These are phyloP conservation scores for Odontophorus gujanensis DNA, from an alignment of 2,113 vertebrate species.

Conservation along the genomic window DNA sequence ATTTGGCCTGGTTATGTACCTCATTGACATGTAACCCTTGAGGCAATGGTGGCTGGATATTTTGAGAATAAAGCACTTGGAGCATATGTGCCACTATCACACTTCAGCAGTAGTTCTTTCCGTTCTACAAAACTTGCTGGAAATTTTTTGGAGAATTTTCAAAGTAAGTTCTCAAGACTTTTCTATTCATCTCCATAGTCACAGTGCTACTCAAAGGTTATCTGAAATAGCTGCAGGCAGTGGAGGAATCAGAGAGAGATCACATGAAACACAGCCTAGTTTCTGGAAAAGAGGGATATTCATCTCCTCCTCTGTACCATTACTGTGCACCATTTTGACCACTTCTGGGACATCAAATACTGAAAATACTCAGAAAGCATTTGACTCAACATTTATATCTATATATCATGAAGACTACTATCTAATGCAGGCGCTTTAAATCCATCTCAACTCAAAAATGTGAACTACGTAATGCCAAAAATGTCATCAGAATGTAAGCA, in stretches of 20 bases:
- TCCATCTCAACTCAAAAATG: not conserved
- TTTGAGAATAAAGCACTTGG: slow-evolving; percentile 3
- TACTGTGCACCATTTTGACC: slow-evolving; percentile 12
- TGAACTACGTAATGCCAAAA: not conserved
- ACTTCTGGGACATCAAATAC: slow-evolving; percentile 5
- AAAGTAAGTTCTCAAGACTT: slow-evolving; percentile 45
- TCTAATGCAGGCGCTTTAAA: not conserved
- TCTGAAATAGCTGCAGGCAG: slow-evolving; percentile 53
- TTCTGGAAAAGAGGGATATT: not conserved
- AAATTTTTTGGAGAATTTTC: slow-evolving; percentile 54
- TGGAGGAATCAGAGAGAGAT: slow-evolving; percentile 2
- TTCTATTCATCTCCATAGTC: slow-evolving; percentile 24
- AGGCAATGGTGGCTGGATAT: not conserved
- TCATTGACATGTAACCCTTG: not conserved
- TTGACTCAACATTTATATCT: not conserved
- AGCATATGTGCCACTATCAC: not conserved
- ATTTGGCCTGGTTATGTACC: not conserved
- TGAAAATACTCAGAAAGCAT: slow-evolving; percentile 33
- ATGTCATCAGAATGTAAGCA: not conserved
- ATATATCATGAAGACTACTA: not conserved
- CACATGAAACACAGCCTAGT: slow-evolving; percentile 21
- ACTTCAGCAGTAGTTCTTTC: not conserved
- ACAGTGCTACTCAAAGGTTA: slow-evolving; percentile 42
- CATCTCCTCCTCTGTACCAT: not conserved
- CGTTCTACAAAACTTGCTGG: slow-evolving; percentile 37